Conservation (phyloP, 2,113 vertebrate species). For the Neotragus moschatus region DNA sequence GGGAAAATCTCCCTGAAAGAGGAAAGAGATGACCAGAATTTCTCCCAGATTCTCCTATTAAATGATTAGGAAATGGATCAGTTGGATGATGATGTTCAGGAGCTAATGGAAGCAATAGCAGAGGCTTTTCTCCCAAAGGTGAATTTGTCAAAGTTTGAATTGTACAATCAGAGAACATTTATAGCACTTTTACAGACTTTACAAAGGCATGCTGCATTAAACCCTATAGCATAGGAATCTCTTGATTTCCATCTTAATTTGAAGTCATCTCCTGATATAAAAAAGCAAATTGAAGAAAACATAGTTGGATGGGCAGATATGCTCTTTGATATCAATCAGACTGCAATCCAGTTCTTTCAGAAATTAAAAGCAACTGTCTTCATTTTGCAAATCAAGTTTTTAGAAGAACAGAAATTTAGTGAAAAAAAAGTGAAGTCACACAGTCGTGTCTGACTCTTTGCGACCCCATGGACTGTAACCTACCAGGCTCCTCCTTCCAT, state of each 20-base stretch:
- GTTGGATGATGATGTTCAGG: not conserved
- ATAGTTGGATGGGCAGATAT: not conserved
- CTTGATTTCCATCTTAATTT: not conserved
- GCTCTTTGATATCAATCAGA: not conserved
- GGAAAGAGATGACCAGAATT: not conserved
- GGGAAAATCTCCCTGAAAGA: not conserved
- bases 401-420: not conserved
- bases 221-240: not conserved
- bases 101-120: not conserved
- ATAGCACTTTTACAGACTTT: not conserved
- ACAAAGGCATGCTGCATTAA: not conserved
- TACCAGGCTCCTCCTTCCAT: too few species aligned
- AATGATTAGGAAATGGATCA: not conserved
- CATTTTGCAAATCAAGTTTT: not conserved
- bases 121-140: not conserved
- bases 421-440: too few species aligned
- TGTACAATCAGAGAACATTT: not conserved
- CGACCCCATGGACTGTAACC: too few species aligned
- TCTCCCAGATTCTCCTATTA: not conserved
- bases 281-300: not conserved
- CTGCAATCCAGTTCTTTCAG: not conserved
- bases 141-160: not conserved
- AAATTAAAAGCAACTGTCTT: not conserved
- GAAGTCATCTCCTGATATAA: not conserved
- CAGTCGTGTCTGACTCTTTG: not conserved